Conservation (phyloP, 1,140 invertebrate genomes). For the Diachasmimorpha longicaudata region DNA sequence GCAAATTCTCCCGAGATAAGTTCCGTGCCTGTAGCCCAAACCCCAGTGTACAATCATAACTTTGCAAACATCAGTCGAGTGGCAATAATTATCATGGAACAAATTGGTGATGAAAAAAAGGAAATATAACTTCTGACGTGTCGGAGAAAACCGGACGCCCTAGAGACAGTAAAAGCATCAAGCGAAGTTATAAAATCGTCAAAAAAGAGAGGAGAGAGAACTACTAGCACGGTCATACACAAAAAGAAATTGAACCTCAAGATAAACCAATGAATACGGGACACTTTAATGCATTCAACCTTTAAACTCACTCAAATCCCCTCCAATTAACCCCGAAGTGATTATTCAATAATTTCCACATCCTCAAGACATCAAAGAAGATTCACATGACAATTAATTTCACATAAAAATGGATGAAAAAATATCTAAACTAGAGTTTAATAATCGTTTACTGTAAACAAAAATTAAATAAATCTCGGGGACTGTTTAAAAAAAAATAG, state of each 20-base stretch:
- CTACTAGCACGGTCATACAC: not conserved
- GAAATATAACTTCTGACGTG: constrained; percentile 12
- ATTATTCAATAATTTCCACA: not conserved
- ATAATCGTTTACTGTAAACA: not conserved
- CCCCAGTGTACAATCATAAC: not conserved
- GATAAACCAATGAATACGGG: not conserved
- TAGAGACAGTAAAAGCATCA: not conserved
- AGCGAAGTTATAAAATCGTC: not conserved
- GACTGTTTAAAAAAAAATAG: not conserved
- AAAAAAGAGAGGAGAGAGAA: not conserved
- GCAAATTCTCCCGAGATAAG: constrained; percentile 8
- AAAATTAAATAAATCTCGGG: not conserved
- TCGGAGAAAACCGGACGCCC: constrained; percentile 19
- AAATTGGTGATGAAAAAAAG: not conserved
- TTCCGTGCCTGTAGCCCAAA: not conserved
- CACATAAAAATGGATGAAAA: not conserved
- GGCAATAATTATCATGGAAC: not conserved
- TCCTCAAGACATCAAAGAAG: not conserved
- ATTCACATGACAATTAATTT: not conserved
- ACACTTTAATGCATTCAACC: not conserved
- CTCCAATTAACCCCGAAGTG: not conserved
- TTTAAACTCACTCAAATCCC: not conserved
- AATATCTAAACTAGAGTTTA: not conserved
- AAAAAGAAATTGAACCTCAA: not conserved
- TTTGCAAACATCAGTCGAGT: not conserved